phyloP scores from a whole-genome alignment of 2,113 vertebrate genomes.

The Aegithalos caudatus region DNA sequence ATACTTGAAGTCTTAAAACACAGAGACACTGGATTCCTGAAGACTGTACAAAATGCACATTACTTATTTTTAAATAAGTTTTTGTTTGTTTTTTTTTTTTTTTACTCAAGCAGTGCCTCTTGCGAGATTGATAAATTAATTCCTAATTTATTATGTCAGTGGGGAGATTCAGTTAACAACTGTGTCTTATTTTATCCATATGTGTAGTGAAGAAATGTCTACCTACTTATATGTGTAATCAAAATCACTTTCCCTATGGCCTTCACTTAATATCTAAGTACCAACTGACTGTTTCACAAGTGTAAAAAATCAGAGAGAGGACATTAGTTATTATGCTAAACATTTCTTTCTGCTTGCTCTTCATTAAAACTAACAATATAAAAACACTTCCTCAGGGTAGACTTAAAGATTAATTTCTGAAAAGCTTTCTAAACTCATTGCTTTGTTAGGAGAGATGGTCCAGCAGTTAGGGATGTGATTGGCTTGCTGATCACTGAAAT shows the following conservation, averaged over 20 bases:
- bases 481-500: not conserved
- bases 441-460: not conserved
- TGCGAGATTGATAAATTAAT: not conserved
- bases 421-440: not conserved
- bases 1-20: not conserved
- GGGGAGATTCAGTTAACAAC: not conserved
- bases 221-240: not conserved
- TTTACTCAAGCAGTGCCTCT: not conserved
- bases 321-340: not conserved
- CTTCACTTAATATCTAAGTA: not conserved
- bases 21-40: not conserved
- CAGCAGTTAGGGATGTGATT: not conserved
- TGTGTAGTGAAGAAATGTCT: not conserved
- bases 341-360: not conserved
- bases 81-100: too few species aligned
- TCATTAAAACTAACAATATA: slow-evolving; percentile 1
- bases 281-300: not conserved
- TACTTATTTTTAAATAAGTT: not conserved
- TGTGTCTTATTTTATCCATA: not conserved
- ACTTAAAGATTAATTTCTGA: slow-evolving; percentile 8
- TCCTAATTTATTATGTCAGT: not conserved
- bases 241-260: not conserved
- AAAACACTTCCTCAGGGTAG: not conserved
- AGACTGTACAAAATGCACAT: not conserved
- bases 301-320: not conserved